Conservation (phyloP, 2,113 vertebrate species). For the Lethenteron reissneri region DNA sequence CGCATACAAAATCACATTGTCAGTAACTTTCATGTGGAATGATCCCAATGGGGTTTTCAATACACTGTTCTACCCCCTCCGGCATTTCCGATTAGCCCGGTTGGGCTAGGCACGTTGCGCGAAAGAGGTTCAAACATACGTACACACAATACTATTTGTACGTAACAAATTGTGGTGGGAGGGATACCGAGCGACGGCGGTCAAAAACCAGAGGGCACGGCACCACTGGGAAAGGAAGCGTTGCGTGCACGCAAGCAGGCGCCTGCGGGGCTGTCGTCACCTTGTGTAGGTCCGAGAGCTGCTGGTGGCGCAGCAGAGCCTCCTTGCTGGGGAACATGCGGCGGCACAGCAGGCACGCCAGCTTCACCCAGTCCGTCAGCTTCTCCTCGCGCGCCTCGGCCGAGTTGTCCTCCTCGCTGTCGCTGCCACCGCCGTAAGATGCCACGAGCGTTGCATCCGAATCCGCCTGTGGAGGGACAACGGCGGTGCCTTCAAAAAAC, state of each 20-base stretch:
- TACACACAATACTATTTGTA: not conserved
- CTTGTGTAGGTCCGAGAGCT: constrained; percentile 66
- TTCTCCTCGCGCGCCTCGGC: constrained; percentile 45
- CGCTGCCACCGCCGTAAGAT: constrained; percentile 86
- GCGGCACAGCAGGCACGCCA: constrained; percentile 59
- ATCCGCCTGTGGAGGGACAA: too few species aligned
- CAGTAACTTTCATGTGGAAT: too few species aligned
- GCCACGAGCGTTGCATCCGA: constrained; percentile 35
- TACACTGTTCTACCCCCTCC: too few species aligned
- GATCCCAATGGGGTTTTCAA: too few species aligned
- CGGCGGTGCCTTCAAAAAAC: too few species aligned
- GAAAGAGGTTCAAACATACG: not conserved
- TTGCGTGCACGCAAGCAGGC: not conserved
- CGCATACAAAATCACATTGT: too few species aligned
- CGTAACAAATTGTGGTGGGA: not conserved
- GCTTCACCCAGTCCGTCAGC: constrained; percentile 59
- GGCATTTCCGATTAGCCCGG: too few species aligned
- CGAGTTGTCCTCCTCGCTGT: constrained; percentile 48
- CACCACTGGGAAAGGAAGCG: not conserved
- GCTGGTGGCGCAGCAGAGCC: constrained; percentile 55
- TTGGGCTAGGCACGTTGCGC: not conserved
- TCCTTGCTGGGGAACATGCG: constrained; percentile 73
- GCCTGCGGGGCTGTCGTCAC: constrained; percentile 15
- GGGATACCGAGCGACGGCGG: not conserved
- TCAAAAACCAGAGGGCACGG: not conserved